Evolutionary conservation across 2,888 invertebrate species (phyloP).

Genomic region (Eupeodes luniger): DNA sequence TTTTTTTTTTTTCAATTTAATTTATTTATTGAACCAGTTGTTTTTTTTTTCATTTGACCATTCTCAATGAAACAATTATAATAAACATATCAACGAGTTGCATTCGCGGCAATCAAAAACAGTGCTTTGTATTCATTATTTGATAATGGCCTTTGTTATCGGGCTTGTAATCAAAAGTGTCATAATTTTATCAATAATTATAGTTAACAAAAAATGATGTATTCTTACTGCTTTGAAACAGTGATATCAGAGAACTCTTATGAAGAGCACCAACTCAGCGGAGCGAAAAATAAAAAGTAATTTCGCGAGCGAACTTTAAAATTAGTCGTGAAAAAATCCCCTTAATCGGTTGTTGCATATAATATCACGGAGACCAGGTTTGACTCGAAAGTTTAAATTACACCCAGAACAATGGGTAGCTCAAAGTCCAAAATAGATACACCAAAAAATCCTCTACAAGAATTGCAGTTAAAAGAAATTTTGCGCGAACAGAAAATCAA

Average conservation of each 20-base stretch:
- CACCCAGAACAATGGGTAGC: conserved; percentile 80
- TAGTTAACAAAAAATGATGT: conserved; percentile 45
- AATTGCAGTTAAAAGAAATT: conserved; percentile 78
- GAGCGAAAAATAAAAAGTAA: not conserved
- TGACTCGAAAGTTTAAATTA: not conserved
- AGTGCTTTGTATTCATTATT: conserved; percentile 35
- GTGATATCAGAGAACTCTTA: conserved; percentile 32
- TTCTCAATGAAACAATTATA: conserved; percentile 41
- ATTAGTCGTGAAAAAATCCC: conserved; percentile 39
- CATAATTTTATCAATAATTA: conserved; percentile 69
- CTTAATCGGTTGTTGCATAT: conserved; percentile 24
- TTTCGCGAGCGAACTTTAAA: not conserved
- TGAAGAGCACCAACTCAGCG: not conserved
- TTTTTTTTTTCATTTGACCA: conserved; percentile 44
- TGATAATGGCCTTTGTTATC: conserved; percentile 70
- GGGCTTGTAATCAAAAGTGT: conserved; percentile 70
- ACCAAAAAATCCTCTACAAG: conserved; percentile 81
- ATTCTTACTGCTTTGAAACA: conserved; percentile 34
- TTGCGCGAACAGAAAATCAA: conserved; percentile 78
- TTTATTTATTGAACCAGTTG: not conserved
- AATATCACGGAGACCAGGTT: conserved; percentile 7
- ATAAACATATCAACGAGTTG: conserved; percentile 44
- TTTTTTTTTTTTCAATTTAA: not conserved
- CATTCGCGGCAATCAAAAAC: conserved; percentile 51
- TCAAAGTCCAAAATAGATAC: conserved; percentile 80